Percentiles rank a stretch among this genome's conserved stretches.
These are phyloP conservation scores for Rhimphoctona megacephalus DNA, from an alignment of 2,888 invertebrate species.

Conservation along the genomic window DNA sequence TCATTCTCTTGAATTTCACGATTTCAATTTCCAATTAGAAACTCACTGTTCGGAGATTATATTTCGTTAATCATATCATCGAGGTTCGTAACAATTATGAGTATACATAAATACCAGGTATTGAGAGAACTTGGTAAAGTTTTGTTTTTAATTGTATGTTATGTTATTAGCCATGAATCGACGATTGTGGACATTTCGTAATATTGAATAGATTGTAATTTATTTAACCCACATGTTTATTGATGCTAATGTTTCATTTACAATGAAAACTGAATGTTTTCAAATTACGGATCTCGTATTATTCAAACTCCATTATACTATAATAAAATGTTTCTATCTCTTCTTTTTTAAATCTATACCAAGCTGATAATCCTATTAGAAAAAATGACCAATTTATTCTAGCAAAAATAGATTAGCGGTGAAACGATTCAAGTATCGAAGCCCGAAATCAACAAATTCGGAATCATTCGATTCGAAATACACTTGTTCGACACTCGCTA, in stretches of 20 bases:
- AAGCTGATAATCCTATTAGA: not conserved
- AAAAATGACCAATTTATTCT: not conserved
- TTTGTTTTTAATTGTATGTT: not conserved
- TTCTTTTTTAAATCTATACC: not conserved
- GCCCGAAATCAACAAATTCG: not conserved
- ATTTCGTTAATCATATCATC: not conserved
- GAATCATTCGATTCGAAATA: not conserved
- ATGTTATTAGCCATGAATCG: not conserved
- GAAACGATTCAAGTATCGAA: not conserved
- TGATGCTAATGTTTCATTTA: not conserved
- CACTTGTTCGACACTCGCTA: not conserved
- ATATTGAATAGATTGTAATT: not conserved
- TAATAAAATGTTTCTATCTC: not conserved
- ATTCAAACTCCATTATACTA: not conserved
- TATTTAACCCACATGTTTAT: not conserved
- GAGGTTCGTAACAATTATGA: slow-evolving; percentile 9
- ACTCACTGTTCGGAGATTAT: slow-evolving; percentile 6
- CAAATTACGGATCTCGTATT: not conserved
- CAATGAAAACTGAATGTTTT: not conserved
- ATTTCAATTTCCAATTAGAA: slow-evolving; percentile 69
- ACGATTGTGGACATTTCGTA: not conserved
- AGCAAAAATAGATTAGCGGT: not conserved
- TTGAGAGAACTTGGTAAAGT: not conserved
- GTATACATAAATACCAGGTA: not conserved
- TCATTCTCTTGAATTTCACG: slow-evolving; percentile 37